A percentile compares a stretch with the other conserved stretches of the same genome.
phyloP scores from a whole-genome alignment of 2,113 vertebrate species.

The Cygnus atratus region DNA sequence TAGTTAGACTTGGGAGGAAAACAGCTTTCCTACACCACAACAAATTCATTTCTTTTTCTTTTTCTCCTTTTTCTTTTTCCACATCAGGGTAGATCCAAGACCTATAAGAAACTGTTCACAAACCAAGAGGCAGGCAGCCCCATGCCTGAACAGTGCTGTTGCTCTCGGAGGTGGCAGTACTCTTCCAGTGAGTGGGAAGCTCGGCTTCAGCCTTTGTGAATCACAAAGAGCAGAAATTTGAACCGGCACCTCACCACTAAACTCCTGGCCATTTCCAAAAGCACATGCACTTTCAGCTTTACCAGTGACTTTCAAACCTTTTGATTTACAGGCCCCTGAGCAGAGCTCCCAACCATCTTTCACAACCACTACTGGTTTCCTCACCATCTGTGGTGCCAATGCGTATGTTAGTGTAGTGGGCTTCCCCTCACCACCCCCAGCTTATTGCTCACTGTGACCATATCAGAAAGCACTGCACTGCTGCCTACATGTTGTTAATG shows the following conservation, averaged over 20 bases:
- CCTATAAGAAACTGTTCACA: not conserved
- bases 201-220: fast-evolving
- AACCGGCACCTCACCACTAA: not conserved
- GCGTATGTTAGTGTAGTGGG: fast-evolving
- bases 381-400: not conserved
- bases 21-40: not conserved
- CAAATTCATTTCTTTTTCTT: no score
- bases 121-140: not conserved
- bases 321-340: not conserved
- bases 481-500: fast-evolving
- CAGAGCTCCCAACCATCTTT: not conserved
- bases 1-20: not conserved
- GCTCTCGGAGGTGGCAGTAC: not conserved
- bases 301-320: not conserved
- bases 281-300: not conserved
- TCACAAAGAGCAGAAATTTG: not conserved
- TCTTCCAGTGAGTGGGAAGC: not conserved
- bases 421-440: not conserved
- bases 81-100: not conserved
- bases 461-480: not conserved
- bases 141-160: not conserved
- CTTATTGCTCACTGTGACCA: not conserved
- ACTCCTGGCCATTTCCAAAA: not conserved
- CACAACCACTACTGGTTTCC: not conserved
- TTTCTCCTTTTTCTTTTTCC: not conserved